These are phyloP conservation scores for Falco punctatus DNA, from an alignment of 2,113 vertebrate genomes.

Conservation along the genomic window DNA sequence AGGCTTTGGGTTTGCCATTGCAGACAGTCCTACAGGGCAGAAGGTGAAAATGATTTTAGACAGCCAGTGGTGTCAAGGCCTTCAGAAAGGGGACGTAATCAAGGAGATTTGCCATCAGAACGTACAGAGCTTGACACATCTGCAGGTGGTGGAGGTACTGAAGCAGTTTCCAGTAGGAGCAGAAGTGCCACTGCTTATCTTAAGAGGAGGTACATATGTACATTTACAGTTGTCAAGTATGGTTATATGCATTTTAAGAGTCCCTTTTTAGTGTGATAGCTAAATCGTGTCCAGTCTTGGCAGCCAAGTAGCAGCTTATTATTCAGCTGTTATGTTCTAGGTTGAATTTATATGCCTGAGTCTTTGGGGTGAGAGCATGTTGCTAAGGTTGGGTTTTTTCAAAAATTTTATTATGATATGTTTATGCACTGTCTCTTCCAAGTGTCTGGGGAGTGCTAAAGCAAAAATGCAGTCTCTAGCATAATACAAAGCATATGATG, in stretches of 20 bases:
- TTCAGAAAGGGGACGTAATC: slow-evolving; percentile 95
- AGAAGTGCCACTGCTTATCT: slow-evolving; percentile 91
- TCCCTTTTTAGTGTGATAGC: neutral
- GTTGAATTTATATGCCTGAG: neutral
- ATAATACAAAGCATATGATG: neutral
- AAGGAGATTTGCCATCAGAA: slow-evolving; percentile 97
- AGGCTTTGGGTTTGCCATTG: slow-evolving; percentile 97
- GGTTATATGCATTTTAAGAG: neutral
- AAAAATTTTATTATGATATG: neutral
- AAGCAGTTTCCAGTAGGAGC: slow-evolving; percentile 94
- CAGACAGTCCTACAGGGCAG: slow-evolving; percentile 92
- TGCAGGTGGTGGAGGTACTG: slow-evolving; percentile 97
- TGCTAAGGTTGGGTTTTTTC: neutral
- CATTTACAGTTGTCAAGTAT: neutral
- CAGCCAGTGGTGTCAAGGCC: slow-evolving; percentile 95
- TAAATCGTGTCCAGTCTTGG: neutral
- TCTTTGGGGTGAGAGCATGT: neutral
- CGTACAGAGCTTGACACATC: slow-evolving; percentile 91
- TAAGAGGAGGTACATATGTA: slow-evolving; percentile 88
- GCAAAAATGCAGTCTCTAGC: neutral
- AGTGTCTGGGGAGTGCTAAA: neutral
- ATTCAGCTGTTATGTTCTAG: neutral
- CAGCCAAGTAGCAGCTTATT: neutral
- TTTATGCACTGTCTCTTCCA: neutral
- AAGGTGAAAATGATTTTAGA: slow-evolving; percentile 99